These are phyloP conservation scores for Drosophila meridionalis DNA, from an alignment of 2,888 invertebrate genomes.

Conservation along the genomic window DNA sequence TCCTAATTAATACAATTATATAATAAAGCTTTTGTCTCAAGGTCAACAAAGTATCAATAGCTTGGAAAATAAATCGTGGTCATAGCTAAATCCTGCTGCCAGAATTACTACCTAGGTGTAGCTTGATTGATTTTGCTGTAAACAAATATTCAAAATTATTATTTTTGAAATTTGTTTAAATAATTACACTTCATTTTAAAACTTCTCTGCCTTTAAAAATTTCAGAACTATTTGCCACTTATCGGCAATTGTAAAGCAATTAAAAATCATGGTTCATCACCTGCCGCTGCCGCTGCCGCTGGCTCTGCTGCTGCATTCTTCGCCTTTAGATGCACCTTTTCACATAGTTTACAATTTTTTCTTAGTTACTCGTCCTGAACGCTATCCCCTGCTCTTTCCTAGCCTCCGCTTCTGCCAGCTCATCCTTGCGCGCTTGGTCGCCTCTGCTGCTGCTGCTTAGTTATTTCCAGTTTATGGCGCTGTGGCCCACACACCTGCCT, in stretches of 20 bases:
- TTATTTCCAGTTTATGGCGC: slow-evolving; percentile 68
- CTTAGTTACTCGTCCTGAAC: slow-evolving; percentile 40
- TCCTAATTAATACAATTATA: too few relatives aligned
- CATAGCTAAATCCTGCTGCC: not conserved
- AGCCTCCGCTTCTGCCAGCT: not conserved
- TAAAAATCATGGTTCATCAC: slow-evolving; percentile 59
- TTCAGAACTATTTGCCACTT: not conserved
- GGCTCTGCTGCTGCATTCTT: slow-evolving; percentile 27
- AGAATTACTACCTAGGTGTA: not conserved
- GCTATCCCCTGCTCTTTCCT: slow-evolving; percentile 4
- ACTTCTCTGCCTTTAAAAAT: not conserved
- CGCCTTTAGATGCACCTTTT: slow-evolving; percentile 46
- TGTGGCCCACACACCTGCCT: slow-evolving; percentile 71
- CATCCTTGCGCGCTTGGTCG: slow-evolving; percentile 56
- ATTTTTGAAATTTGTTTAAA: not conserved
- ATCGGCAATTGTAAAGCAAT: slow-evolving; percentile 37
- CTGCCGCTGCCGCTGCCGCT: slow-evolving; percentile 43
- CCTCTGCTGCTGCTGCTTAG: slow-evolving; percentile 45
- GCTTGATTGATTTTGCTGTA: not conserved
- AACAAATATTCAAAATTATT: not conserved
- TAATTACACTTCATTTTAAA: not conserved
- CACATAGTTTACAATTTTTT: slow-evolving; percentile 32
- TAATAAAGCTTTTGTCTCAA: too few relatives aligned
- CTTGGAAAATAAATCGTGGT: not conserved
- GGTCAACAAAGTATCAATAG: not conserved